These are phyloP conservation scores for Chironomus tentans DNA, from an alignment of 2,888 invertebrate species.

Conservation along the genomic window DNA sequence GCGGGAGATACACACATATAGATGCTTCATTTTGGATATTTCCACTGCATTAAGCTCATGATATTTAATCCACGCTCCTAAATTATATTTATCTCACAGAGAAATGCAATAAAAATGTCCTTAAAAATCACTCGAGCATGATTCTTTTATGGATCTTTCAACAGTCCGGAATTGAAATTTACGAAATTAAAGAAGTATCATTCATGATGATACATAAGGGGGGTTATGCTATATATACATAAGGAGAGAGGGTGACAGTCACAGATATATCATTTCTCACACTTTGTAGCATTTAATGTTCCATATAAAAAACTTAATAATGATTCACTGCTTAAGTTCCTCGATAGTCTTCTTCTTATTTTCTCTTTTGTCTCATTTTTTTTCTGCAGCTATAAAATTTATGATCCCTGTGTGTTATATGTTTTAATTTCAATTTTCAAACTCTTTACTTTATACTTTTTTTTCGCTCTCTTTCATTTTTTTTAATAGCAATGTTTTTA, in stretches of 20 bases:
- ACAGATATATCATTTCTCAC: constrained; percentile 13
- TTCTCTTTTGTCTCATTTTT: neutral
- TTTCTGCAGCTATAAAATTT: neutral
- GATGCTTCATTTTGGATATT: constrained; percentile 12
- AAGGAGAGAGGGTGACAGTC: constrained; percentile 13
- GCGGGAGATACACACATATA: neutral
- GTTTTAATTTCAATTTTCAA: neutral
- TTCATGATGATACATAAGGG: neutral
- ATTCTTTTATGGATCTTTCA: constrained; percentile 2
- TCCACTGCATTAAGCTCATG: constrained; percentile 22
- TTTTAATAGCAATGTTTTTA: too few species aligned
- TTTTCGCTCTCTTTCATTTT: neutral
- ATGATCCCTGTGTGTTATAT: neutral
- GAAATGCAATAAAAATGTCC: constrained; percentile 26
- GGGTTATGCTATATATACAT: too few species aligned
- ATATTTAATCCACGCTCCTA: constrained; percentile 23
- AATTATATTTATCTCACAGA: constrained; percentile 20
- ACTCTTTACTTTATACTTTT: neutral
- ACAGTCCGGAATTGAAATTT: neutral
- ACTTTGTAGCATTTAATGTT: constrained; percentile 15
- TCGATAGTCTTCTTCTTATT: neutral
- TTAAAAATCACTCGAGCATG: constrained; percentile 26
- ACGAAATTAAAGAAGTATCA: neutral
- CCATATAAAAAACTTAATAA: constrained; percentile 15
- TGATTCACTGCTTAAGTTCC: constrained; percentile 7